phyloP scores from a whole-genome alignment of 53 echinoderm and acorn worm species.

The Crossaster papposus region DNA sequence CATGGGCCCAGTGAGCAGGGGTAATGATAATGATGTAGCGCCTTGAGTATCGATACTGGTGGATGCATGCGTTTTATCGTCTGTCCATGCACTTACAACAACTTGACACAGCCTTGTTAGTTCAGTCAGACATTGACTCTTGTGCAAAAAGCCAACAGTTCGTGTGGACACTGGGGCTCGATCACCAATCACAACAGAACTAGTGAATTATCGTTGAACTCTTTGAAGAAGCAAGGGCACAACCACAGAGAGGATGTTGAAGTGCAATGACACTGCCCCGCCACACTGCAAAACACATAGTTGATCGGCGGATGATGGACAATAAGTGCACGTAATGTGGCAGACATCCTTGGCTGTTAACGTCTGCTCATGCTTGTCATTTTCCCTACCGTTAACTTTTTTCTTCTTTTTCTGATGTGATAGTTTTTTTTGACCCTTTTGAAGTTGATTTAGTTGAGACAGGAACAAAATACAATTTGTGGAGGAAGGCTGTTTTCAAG shows the following conservation, averaged over 20 bases:
- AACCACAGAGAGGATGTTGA: not conserved
- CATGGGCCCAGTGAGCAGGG: no score
- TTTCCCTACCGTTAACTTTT: not conserved
- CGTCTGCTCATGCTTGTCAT: constrained; percentile 1
- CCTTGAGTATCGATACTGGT: no score
- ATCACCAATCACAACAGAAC: not conserved
- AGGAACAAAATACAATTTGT: not conserved
- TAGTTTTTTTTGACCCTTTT: not conserved
- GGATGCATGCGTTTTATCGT: no score
- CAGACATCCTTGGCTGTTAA: not conserved
- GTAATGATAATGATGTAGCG: no score
- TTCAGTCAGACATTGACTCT: not conserved
- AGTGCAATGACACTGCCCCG: constrained; percentile 27
- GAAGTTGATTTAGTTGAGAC: not conserved
- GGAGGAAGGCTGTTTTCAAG: not conserved
- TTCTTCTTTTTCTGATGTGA: not conserved
- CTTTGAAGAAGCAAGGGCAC: not conserved
- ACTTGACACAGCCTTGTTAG: not conserved
- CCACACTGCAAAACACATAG: not conserved
- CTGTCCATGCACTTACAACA: not conserved
- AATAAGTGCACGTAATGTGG: not conserved
- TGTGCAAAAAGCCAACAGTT: not conserved
- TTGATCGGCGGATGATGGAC: constrained; percentile 6
- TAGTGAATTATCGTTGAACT: not conserved
- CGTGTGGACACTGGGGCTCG: not conserved